Evolutionary conservation across 2,113 vertebrate species (phyloP).

Genomic region (Megaleporinus macrocephalus): DNA sequence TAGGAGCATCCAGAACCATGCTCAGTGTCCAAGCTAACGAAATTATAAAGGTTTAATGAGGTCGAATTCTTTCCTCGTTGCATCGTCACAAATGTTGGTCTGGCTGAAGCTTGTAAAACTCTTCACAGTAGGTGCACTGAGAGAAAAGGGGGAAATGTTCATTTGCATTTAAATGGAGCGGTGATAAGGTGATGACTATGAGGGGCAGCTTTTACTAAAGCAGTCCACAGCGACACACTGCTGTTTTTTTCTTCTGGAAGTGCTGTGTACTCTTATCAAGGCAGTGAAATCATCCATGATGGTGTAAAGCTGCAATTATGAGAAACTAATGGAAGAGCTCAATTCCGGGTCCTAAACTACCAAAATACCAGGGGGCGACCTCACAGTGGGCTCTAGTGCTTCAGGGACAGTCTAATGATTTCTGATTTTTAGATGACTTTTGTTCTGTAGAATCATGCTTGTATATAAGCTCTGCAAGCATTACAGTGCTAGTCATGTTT

Average conservation of each 20-base stretch:
- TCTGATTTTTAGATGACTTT: no score
- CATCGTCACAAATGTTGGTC: background rate
- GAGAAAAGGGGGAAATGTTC: background rate
- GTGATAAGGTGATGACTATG: constrained; percentile 11
- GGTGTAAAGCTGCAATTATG: background rate
- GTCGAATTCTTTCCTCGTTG: background rate
- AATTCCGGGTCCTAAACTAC: no score
- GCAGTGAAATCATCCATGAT: background rate
- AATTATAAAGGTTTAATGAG: background rate
- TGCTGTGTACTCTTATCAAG: constrained; percentile 1
- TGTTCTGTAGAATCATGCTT: no score
- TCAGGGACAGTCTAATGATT: no score
- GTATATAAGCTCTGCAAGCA: no score
- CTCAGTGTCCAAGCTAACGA: background rate
- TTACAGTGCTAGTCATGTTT: no score
- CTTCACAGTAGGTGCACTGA: background rate
- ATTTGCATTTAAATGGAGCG: constrained; percentile 38
- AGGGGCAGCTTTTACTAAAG: constrained; percentile 11
- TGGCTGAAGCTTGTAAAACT: background rate
- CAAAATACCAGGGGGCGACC: no score
- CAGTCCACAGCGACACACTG: background rate
- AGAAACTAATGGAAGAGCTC: no score
- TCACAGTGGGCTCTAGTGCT: no score
- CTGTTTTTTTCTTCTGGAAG: constrained; percentile 22
- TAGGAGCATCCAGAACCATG: background rate